Conservation (phyloP, 2,797 vertebrate genomes). For the Podarcis siculus region DNA sequence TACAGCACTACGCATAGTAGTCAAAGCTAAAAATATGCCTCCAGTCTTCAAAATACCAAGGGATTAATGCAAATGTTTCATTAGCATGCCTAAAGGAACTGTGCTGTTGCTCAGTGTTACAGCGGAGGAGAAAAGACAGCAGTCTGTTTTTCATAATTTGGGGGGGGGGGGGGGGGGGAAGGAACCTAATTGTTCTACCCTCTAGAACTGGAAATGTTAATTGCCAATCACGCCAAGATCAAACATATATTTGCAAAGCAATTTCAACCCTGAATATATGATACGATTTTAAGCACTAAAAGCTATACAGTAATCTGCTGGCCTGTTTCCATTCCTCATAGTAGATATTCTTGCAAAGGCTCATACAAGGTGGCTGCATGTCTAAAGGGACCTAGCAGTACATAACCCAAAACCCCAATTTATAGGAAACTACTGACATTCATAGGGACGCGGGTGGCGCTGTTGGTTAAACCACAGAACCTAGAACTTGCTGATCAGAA, state of each 20-base stretch:
- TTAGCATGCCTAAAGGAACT: slow-evolving; percentile 72
- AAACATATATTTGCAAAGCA: neutral
- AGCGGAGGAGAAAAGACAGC: slow-evolving; percentile 39
- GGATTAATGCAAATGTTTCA: slow-evolving; percentile 73
- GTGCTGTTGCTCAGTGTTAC: slow-evolving; percentile 47
- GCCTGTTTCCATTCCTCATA: neutral
- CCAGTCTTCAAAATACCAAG: slow-evolving; percentile 60
- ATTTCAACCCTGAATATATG: slow-evolving; percentile 15
- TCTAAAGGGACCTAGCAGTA: neutral
- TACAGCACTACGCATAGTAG: slow-evolving; percentile 68
- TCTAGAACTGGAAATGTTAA: slow-evolving; percentile 40
- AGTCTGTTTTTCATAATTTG: slow-evolving; percentile 43
- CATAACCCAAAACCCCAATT: no score
- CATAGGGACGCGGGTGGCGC: no score
- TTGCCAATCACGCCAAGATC: slow-evolving; percentile 3
- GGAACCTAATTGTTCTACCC: slow-evolving; percentile 19
- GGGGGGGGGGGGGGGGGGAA: neutral
- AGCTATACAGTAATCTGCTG: neutral
- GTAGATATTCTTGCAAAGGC: neutral
- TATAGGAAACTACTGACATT: no score
- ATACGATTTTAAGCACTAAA: slow-evolving; percentile 15
- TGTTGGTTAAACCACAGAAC: no score
- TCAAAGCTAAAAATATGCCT: slow-evolving; percentile 73
- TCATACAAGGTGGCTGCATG: neutral
- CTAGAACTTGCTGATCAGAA: no score